phyloP scores from a whole-genome alignment of 2,797 vertebrate species.

The Furcifer pardalis region DNA sequence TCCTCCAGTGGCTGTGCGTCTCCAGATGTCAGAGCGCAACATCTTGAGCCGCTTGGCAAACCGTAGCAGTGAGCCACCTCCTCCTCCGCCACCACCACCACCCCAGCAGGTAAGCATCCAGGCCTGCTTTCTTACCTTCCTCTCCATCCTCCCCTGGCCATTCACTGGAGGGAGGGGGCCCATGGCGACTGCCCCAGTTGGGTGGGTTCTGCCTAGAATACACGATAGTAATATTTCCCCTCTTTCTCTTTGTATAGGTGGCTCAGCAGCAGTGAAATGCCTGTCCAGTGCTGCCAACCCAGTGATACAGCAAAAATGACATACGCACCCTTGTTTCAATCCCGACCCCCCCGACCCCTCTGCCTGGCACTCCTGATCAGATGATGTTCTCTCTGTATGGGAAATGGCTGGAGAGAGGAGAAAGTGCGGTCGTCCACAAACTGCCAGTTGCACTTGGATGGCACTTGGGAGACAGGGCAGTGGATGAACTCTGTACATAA shows the following conservation, averaged over 20 bases:
- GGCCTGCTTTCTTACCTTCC: rapidly evolving
- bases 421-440: conserved; percentile 67
- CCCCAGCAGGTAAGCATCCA: conserved; percentile 78
- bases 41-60: conserved; percentile 97
- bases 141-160: not conserved
- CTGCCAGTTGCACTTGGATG: conserved; percentile 72
- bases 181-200: not conserved
- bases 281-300: conserved; percentile 66
- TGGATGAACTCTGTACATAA: conserved; percentile 72
- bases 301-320: conserved; percentile 75
- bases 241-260: conserved; percentile 63
- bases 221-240: conserved; percentile 12
- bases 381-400: conserved; percentile 64
- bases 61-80: conserved; percentile 88
- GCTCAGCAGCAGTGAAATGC: conserved; percentile 81
- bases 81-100: conserved; percentile 73
- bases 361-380: conserved; percentile 70
- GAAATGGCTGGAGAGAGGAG: conserved; percentile 68
- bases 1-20: conserved; percentile 93
- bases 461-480: conserved; percentile 68
- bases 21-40: conserved; percentile 98
- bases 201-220: not conserved
- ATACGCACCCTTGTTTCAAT: conserved; percentile 61
- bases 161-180: not conserved
- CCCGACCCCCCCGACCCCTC: conserved; percentile 63